Conservation (phyloP, 2,888 invertebrate species). For the Spicauda simplicius region DNA sequence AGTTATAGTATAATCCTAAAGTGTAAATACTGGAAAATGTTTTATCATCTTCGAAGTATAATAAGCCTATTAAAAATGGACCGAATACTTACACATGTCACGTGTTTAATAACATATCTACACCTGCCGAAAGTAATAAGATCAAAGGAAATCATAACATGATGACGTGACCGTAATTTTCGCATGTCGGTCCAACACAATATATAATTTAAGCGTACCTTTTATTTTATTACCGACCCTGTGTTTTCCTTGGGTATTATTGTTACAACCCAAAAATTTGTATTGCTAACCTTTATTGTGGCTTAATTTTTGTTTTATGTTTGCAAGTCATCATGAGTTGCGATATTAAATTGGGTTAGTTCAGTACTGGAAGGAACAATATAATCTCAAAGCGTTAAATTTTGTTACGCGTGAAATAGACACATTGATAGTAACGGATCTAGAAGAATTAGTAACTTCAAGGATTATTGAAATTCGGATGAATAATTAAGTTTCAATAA, state of each 20-base stretch:
- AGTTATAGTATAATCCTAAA: no score
- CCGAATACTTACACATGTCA: background rate
- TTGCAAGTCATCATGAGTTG: background rate
- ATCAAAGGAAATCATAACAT: slow-evolving; percentile 12
- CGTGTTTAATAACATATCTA: background rate
- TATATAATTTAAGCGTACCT: slow-evolving; percentile 19
- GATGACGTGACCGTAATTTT: slow-evolving; percentile 21
- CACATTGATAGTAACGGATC: no score
- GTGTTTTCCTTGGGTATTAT: slow-evolving; percentile 14
- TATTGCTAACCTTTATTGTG: slow-evolving; percentile 6
- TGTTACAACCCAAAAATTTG: slow-evolving; percentile 19
- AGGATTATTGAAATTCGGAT: no score
- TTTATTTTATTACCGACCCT: slow-evolving; percentile 21
- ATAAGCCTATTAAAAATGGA: background rate
- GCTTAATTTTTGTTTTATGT: background rate
- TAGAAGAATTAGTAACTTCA: no score
- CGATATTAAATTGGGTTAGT: background rate
- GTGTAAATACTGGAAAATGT: no score
- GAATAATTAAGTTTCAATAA: no score
- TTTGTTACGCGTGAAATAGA: no score
- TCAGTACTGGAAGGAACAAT: background rate
- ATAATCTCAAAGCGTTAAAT: no score
- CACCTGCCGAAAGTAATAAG: slow-evolving; percentile 13
- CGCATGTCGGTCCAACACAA: slow-evolving; percentile 25
- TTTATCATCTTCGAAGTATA: background rate